Base-by-base conservation (phyloP, 2,888 invertebrate genomes). In the Elmis aenea region DNA sequence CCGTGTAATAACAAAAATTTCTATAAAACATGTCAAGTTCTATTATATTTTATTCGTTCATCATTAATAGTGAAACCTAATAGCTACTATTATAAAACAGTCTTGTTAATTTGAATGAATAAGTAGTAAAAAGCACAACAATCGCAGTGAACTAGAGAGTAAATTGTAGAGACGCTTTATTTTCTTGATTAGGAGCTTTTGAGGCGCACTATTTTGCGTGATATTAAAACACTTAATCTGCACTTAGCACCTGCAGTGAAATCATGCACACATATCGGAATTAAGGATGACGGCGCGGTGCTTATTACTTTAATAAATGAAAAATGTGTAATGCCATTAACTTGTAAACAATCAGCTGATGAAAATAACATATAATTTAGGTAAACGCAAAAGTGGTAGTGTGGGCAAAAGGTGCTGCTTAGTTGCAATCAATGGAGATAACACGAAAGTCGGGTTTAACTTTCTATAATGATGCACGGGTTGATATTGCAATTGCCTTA, bases 401-500 rank as follows among this genome's bases (percentile, higher is more conserved):
- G n/a, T n/a, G n/a, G n/a, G 18, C 8, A 18, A 18, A 8, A 18
- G 8, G 8, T 5, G 8, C 5, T 5, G 8, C 8, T 18, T 8
- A 18, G 18, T 5, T 18, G 18, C 18, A 8, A 18, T 5, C 18
- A 18, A 18, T 18, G 5, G 18, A 18, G 18, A 5, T 5, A 18
- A 18, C 5, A 18, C 18, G 18, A 18, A 11, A n/a, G n/a, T n/a
- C n/a, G n/a, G n/a, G n/a, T n/a, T n/a, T n/a, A 13, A 16, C 8
- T 11, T 10, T 6, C 18, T 10, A 23, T 38, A 38, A 42, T 42
- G 28, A 38, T 34, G 30, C 31, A 26, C 30, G 29, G 30, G n/a
- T 38, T 38, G 24, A 33, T 39, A 43, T 42, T 41, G 39, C 43
- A 47, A 44, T 48, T 44, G 44, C 42, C 41, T 41, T 45, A 43